These are phyloP conservation scores for Cairina moschata DNA, from an alignment of 2,113 vertebrate genomes.

Conservation along the genomic window DNA sequence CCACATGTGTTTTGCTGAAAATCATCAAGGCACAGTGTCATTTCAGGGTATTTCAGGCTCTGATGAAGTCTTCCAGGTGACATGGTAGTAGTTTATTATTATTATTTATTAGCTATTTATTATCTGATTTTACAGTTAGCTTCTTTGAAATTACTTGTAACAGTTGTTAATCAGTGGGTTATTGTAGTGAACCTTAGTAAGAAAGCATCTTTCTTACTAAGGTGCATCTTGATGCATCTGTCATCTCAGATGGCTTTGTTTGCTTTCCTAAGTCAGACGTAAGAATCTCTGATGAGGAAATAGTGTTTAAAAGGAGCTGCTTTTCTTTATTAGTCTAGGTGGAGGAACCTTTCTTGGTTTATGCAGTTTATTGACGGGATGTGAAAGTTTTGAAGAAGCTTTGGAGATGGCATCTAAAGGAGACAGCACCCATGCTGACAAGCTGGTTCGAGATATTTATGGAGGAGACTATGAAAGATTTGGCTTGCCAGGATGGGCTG, in stretches of 20 bases:
- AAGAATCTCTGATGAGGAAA: background rate
- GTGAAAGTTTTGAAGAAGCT: conserved; percentile 87
- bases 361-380: conserved; percentile 84
- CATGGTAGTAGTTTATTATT: background rate
- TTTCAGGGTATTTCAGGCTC: background rate
- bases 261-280: background rate
- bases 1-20: background rate
- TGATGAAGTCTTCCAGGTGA: background rate
- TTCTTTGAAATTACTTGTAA: background rate
- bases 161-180: background rate
- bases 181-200: background rate
- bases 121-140: background rate
- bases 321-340: conserved; percentile 78
- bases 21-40: background rate
- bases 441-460: conserved; percentile 84
- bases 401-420: conserved; percentile 86
- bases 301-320: background rate
- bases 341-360: conserved; percentile 85
- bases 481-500: conserved; percentile 84
- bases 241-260: background rate
- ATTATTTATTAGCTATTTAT: background rate
- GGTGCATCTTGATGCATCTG: background rate
- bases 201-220: too few species aligned
- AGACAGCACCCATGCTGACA: conserved; percentile 83
- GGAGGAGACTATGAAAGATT: conserved; percentile 86